Evolutionary conservation across 2,888 invertebrate species (phyloP).

Genomic region (Cerceris ruficornis): DNA sequence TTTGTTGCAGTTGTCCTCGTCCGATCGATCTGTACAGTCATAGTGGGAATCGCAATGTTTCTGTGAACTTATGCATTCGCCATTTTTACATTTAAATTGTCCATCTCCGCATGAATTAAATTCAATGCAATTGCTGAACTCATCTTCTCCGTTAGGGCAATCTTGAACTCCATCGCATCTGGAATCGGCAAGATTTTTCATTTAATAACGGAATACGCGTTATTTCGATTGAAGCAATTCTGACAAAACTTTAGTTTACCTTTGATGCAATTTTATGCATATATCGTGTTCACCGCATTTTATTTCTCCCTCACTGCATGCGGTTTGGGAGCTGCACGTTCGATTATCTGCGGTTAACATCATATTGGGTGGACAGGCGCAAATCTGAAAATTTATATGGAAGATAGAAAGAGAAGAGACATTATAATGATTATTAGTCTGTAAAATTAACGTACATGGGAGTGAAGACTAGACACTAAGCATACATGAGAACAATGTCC

Average conservation of each 20-base stretch:
- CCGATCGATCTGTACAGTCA: slow-evolving; percentile 84
- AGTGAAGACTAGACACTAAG: slow-evolving; percentile 81
- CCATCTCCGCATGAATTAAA: slow-evolving; percentile 78
- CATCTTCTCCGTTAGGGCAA: slow-evolving; percentile 84
- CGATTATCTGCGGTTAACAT: slow-evolving; percentile 82
- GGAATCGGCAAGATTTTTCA: slow-evolving; percentile 15
- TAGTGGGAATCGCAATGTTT: slow-evolving; percentile 83
- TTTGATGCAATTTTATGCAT: slow-evolving; percentile 79
- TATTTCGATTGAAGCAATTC: slow-evolving; percentile 16
- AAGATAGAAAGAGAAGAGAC: neutral
- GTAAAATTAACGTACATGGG: slow-evolving; percentile 52
- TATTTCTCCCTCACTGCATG: slow-evolving; percentile 79
- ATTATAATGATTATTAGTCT: neutral
- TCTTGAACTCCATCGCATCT: slow-evolving; percentile 84
- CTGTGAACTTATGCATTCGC: slow-evolving; percentile 82
- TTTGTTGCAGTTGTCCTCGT: slow-evolving; percentile 83
- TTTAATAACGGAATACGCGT: neutral
- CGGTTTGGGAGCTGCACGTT: slow-evolving; percentile 83
- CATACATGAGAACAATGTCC: slow-evolving; percentile 90
- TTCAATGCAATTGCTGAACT: slow-evolving; percentile 82
- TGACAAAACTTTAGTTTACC: slow-evolving; percentile 55
- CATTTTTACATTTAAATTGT: slow-evolving; percentile 83
- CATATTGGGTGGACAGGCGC: slow-evolving; percentile 88
- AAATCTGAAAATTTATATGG: slow-evolving; percentile 70
- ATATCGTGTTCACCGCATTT: slow-evolving; percentile 82